Evolutionary conservation across 2,113 vertebrate genomes (phyloP).

Genomic region (Gallinago jamesoni): DNA sequence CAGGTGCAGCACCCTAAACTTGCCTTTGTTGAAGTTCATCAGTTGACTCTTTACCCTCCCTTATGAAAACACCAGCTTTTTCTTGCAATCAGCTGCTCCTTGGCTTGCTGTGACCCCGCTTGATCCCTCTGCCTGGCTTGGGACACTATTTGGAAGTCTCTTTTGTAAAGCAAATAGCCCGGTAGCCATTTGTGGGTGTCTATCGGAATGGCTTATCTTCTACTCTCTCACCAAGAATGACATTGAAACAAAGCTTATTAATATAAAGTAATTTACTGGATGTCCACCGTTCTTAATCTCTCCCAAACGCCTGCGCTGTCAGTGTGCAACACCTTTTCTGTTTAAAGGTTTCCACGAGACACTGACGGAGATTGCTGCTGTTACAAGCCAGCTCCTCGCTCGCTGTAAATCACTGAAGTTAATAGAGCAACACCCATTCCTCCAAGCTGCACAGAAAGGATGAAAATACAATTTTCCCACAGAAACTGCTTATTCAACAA

Average conservation of each 20-base stretch:
- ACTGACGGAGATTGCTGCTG: conserved; percentile 5
- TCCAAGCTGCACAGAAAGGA: not conserved
- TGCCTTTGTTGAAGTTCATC: no score
- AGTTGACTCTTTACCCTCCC: not conserved
- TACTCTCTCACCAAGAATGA: not conserved
- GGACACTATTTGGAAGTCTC: not conserved
- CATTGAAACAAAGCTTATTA: conserved; percentile 34
- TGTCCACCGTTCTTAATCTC: not conserved
- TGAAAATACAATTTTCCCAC: conserved; percentile 39
- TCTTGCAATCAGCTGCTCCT: not conserved
- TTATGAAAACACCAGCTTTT: not conserved
- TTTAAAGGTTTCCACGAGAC: not conserved
- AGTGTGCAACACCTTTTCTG: not conserved
- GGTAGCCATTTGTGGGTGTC: not conserved
- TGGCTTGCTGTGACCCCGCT: not conserved
- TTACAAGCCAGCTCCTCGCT: not conserved
- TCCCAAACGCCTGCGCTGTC: not conserved
- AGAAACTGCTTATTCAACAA: conserved; percentile 54
- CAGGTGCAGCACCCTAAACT: no score
- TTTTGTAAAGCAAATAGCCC: not conserved
- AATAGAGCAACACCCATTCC: conserved; percentile 43
- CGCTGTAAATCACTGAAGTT: conserved; percentile 38
- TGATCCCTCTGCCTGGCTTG: not conserved
- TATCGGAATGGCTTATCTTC: not conserved
- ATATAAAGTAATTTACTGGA: not conserved